These are phyloP conservation scores for Orgyia antiqua DNA, from an alignment of 2,888 invertebrate genomes.

Conservation along the genomic window DNA sequence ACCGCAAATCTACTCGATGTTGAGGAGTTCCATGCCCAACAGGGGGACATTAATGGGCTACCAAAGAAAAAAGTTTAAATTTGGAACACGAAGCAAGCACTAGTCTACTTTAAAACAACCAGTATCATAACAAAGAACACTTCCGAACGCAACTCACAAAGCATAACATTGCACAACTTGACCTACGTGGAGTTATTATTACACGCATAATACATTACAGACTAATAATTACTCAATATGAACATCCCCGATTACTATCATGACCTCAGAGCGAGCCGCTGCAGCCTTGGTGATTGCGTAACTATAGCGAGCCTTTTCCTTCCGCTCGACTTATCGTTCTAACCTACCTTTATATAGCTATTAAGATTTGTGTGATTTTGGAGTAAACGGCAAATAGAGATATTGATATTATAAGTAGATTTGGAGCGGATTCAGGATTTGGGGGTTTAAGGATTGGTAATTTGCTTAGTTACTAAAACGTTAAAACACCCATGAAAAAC, in stretches of 20 bases:
- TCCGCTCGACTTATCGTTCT: constrained; percentile 35
- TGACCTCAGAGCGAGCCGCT: constrained; percentile 29
- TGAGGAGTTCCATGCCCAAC: too few species aligned
- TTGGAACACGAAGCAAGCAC: too few species aligned
- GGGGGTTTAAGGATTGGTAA: too few species aligned
- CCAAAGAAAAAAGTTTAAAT: too few species aligned
- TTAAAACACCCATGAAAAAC: too few species aligned
- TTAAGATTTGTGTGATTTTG: constrained; percentile 28
- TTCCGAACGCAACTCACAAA: constrained; percentile 1
- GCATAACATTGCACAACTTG: constrained; percentile 15
- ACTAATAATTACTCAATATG: constrained; percentile 20
- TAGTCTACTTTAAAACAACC: too few species aligned
- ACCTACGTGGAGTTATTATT: constrained; percentile 13
- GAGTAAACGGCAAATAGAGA: constrained; percentile 24
- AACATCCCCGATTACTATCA: constrained; percentile 32
- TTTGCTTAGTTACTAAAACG: too few species aligned
- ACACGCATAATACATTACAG: constrained; percentile 10
- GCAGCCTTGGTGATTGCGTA: constrained; percentile 34
- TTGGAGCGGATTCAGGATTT: too few species aligned
- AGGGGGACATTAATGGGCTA: too few species aligned
- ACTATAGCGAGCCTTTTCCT: constrained; percentile 56
- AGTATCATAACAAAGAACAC: too few species aligned
- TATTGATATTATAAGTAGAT: too few species aligned
- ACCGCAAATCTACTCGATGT: too few species aligned
- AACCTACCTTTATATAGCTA: constrained; percentile 6